Base-by-base conservation (phyloP, 2,888 invertebrate species). In the Formica aserva region DNA sequence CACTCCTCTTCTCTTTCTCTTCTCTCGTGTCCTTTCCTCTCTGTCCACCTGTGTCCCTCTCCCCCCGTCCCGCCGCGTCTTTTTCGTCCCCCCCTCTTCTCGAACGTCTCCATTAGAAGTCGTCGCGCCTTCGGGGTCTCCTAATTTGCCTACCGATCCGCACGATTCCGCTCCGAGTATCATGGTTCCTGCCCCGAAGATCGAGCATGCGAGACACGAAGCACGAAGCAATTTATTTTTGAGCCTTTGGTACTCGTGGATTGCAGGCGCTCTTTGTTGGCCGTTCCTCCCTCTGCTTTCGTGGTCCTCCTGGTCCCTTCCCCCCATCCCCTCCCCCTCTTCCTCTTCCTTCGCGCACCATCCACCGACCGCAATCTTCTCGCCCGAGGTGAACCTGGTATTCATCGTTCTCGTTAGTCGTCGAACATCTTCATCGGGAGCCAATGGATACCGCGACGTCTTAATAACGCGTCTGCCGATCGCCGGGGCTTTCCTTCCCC, bases 91-190 rank as follows among this genome's bases (percentile, higher is more conserved):
- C 69, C 81, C 41, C 84, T 82, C 82, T 52, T 69, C 29, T 78
- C 80, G 75, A 86, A 88, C 88, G 86, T 90, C 90, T 90, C 86
- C 88, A 90, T 90, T 90, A 89, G 89, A 90, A 84, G 84, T 78
- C 55, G 83, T 88, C 88, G 87, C 89, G 86, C 86, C 85, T 83
- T 85, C 77, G 86, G 84, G 87, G 69, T 87, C 90, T 86, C 87
- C 90, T 87, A 90, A 90, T 90, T 90, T 90, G 90, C 90, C 90
- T 89, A 90, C 89, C 89, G 88, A 89, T 86, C 90, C 77, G 83
- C 89, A 88, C 89, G 89, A 87, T 89, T 89, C 81, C 86, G 84
- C 88, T 85, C 80, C 84, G 85, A 87, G 83, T 88, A 82, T 80
- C 85, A 71, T 80, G 83, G 72, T 62, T 48, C 67, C 52, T 63